Evolutionary conservation across 2,888 invertebrate species (phyloP).

Genomic region (Plagodis dolabraria): DNA sequence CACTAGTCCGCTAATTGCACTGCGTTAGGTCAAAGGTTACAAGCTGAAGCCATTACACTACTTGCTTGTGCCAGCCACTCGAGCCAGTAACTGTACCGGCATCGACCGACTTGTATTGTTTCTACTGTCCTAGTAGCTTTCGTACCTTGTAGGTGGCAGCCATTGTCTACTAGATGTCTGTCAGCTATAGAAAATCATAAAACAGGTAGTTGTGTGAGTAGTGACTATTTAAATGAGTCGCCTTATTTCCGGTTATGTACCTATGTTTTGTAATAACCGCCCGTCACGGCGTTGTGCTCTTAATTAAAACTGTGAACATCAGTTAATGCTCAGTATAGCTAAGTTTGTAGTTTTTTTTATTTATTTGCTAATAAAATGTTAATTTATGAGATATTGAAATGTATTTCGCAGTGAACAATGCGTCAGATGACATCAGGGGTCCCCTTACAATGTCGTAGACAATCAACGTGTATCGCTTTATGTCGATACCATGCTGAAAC

Average conservation of each 20-base stretch:
- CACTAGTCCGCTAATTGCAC: slow-evolving; percentile 6
- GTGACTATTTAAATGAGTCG: slow-evolving; percentile 1
- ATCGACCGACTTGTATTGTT: background rate
- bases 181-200: slow-evolving; percentile 8
- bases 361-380: background rate
- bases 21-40: background rate
- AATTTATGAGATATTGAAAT: background rate
- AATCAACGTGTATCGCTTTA: slow-evolving; percentile 4
- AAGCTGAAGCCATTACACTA: background rate
- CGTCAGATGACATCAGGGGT: background rate
- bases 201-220: background rate
- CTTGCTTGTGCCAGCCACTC: slow-evolving; percentile 1
- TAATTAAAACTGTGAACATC: background rate
- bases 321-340: background rate
- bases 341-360: background rate
- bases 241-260: background rate
- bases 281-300: background rate
- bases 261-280: background rate
- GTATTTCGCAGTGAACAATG: background rate
- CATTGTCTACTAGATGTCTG: slow-evolving; percentile 5
- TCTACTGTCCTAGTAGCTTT: background rate
- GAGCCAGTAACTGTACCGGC: background rate
- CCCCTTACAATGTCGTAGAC: slow-evolving; percentile 9
- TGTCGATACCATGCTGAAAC: background rate
- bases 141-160: slow-evolving; percentile 1